These are phyloP conservation scores for Nicator chloris DNA, from an alignment of 2,113 vertebrate species.

Conservation along the genomic window DNA sequence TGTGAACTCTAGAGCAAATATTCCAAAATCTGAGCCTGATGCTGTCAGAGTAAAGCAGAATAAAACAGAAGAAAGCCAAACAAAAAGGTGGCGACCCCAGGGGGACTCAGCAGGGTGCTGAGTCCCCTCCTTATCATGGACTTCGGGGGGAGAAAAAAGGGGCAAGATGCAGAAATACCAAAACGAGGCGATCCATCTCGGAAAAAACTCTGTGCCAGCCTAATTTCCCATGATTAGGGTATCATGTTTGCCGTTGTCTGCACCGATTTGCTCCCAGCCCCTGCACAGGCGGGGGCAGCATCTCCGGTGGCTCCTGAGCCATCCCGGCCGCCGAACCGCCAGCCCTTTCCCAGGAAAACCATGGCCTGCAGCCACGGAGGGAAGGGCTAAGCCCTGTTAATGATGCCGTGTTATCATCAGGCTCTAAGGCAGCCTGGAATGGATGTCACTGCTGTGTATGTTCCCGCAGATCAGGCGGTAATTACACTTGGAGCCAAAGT, in stretches of 20 bases:
- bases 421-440: conserved; percentile 28
- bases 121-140: neutral
- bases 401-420: conserved; percentile 10
- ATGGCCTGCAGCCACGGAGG: neutral
- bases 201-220: neutral
- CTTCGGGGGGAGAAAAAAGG: neutral
- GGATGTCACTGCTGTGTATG: conserved; percentile 30
- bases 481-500: conserved; percentile 65
- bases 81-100: neutral
- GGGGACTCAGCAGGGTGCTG: neutral
- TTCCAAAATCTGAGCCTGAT: neutral
- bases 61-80: neutral
- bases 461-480: conserved; percentile 62
- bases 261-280: neutral
- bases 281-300: fast-evolving
- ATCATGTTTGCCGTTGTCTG: neutral
- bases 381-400: conserved; percentile 45
- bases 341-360: neutral
- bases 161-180: neutral
- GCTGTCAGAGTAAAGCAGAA: neutral
- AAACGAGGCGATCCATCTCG: neutral
- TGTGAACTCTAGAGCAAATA: conserved; percentile 5
- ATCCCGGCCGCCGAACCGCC: fast-evolving
- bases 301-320: neutral
- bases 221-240: neutral